Evolutionary conservation across 2,797 vertebrate species (phyloP).

Genomic region (Macropus fuliginosus): DNA sequence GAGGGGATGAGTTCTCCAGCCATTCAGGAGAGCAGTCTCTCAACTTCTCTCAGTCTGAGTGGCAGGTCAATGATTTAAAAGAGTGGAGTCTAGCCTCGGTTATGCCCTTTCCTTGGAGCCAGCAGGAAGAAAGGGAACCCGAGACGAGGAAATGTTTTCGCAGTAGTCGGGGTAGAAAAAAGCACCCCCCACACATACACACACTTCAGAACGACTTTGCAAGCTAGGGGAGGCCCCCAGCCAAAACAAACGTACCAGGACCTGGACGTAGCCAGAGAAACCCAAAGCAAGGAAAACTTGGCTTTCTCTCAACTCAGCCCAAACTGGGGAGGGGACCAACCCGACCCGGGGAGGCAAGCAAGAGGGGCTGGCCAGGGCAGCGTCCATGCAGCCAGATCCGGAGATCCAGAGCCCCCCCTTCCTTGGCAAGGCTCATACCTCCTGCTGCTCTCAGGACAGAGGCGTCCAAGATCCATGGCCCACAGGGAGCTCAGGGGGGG

Average conservation of each 20-base stretch:
- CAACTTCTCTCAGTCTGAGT: conserved; percentile 54
- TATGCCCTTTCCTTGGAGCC: conserved; percentile 44
- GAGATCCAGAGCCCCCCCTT: conserved; percentile 62
- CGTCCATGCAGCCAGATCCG: conserved; percentile 80
- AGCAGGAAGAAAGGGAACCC: neutral
- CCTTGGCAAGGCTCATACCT: conserved; percentile 81
- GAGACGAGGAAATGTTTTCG: conserved; percentile 12
- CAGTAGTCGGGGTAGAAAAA: conserved; percentile 4
- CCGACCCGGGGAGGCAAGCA: conserved; percentile 17
- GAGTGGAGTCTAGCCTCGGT: conserved; percentile 27
- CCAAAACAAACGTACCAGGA: conserved; percentile 25
- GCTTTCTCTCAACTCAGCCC: conserved; percentile 62
- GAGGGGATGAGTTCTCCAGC: conserved; percentile 76
- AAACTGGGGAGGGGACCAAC: conserved; percentile 56
- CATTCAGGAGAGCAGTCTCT: conserved; percentile 51
- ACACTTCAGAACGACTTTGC: conserved; percentile 23
- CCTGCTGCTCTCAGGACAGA: conserved; percentile 77
- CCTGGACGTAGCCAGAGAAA: conserved; percentile 37
- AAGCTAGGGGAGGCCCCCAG: conserved; percentile 39
- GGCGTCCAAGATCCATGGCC: conserved; percentile 79
- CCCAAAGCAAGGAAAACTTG: conserved; percentile 34
- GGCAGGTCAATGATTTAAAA: conserved; percentile 64
- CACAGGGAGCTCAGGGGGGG: conserved; percentile 65
- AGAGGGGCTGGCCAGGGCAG: conserved; percentile 56
- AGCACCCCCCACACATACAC: conserved; percentile 1